Conservation (phyloP, 1,140 invertebrate genomes). For the Parapsyche elsis region DNA sequence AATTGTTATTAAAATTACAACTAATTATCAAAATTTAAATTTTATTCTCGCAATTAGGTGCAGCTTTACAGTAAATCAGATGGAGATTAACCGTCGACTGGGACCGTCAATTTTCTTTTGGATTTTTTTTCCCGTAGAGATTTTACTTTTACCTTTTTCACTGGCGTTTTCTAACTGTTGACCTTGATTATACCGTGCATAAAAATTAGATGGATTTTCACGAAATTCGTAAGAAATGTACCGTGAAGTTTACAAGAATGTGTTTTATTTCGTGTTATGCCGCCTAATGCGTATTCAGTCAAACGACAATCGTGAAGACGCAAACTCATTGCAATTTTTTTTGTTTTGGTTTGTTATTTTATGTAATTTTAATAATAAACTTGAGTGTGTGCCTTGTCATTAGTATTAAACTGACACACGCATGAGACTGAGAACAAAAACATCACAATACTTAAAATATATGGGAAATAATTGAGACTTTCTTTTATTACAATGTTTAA, state of each 20-base stretch:
- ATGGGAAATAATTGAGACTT: too few relatives aligned
- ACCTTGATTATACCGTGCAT: constrained; percentile 35
- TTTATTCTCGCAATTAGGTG: background rate
- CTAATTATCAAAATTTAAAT: background rate
- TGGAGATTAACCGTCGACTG: background rate
- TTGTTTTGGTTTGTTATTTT: too few relatives aligned
- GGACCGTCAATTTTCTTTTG: background rate
- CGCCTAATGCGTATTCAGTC: too few relatives aligned
- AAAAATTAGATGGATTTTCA: constrained; percentile 19
- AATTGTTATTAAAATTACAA: too few relatives aligned
- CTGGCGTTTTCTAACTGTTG: constrained; percentile 1
- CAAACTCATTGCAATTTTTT: too few relatives aligned
- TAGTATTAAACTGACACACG: too few relatives aligned
- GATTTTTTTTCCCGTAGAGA: background rate
- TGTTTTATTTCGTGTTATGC: background rate
- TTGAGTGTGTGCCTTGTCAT: too few relatives aligned
- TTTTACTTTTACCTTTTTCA: constrained; percentile 31
- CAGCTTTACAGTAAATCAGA: background rate
- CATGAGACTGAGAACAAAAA: too few relatives aligned
- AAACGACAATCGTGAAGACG: too few relatives aligned
- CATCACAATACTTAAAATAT: too few relatives aligned
- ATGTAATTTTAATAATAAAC: too few relatives aligned
- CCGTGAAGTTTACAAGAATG: constrained; percentile 23
- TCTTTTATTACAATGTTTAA: too few relatives aligned
- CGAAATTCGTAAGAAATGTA: constrained; percentile 13